Base-by-base conservation (phyloP, 2,888 invertebrate species). In the Cantharis rufa region DNA sequence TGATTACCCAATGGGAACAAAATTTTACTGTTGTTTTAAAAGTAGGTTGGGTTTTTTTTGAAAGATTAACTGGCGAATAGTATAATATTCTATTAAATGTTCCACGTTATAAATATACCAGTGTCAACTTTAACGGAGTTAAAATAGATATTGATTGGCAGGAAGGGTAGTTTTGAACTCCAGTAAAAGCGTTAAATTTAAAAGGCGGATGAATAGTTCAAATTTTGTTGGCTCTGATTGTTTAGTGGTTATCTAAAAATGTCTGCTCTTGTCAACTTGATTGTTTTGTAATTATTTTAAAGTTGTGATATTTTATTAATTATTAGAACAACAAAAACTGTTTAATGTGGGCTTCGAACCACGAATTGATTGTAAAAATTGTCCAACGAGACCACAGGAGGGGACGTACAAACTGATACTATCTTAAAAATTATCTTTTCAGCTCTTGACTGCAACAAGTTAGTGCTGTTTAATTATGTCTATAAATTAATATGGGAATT, bases 61-160 rank as follows among this genome's bases (percentile, higher is more conserved):
- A 28, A 28, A 28, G 27, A 28, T 28, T 28, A 28, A 28, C 27
- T 28, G 13, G 63, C 11, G 63, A 48, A 48, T n/a, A 7, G 48
- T 48, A 48, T 48, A 48, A 48, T 48, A 48, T 48, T 48, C n/a
- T 48, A 48, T 48, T 48, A 48, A 48, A 48, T n/a, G 48, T 48
- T 48, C 61, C 48, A 68, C 72, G 64, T 66, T 72, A 72, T 66
- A 66, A 48, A 71, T 71, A 72, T 48, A 48, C n/a, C n/a, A 48
- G 48, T 48, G 48, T 48, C 48, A 48, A 48, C 11, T 72, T 28
- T 4, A 64, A 18, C 64, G 64, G 48, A 61, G 61, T 61, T 72
- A 72, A 72, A 72, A 72, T 66, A 72, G 64, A 71, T 48, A 69
- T 69, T 74, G 69, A 74, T 74, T 74, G 63, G 62, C 63, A 74